Evolutionary conservation across 2,113 vertebrate genomes (phyloP).

Genomic region (Thomomys bottae): DNA sequence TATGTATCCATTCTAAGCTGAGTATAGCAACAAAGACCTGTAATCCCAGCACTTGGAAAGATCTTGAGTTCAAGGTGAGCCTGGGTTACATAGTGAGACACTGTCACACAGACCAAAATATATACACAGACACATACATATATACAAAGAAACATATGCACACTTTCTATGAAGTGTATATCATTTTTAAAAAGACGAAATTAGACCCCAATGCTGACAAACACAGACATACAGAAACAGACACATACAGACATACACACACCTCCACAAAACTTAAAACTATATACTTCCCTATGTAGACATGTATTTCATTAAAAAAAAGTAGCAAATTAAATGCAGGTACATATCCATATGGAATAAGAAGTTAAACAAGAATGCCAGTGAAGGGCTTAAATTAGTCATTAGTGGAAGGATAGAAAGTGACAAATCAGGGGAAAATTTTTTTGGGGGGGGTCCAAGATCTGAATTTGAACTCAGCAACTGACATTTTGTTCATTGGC

Average conservation of each 20-base stretch:
- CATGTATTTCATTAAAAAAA: slow-evolving; percentile 12
- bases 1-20: background rate
- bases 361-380: background rate
- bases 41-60: background rate
- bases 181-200: background rate
- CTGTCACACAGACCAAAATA: background rate
- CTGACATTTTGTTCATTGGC: too few relatives aligned
- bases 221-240: too few relatives aligned
- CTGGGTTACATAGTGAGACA: background rate
- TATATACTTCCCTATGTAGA: background rate
- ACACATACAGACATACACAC: background rate
- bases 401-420: background rate
- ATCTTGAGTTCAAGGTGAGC: background rate
- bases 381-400: background rate
- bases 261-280: background rate
- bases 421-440: background rate
- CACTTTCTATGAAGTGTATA: background rate
- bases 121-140: background rate
- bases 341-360: background rate
- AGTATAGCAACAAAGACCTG: background rate
- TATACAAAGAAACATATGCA: background rate
- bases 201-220: too few relatives aligned
- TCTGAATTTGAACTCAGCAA: too few relatives aligned
- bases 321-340: background rate
- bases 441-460: background rate